These are phyloP conservation scores for Rostratula benghalensis DNA, from an alignment of 2,113 vertebrate genomes.

Conservation along the genomic window DNA sequence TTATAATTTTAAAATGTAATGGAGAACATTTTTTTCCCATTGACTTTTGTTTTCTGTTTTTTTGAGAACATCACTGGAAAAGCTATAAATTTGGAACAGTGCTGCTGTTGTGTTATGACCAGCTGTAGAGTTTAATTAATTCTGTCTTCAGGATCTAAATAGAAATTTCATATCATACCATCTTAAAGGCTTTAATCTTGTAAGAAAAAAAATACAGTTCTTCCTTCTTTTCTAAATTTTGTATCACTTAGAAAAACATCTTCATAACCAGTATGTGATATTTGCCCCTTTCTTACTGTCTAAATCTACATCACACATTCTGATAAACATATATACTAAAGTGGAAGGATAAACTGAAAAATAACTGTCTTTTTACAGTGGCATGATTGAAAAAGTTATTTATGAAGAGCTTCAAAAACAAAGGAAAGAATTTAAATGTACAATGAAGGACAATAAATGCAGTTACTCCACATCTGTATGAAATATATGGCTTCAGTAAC, in stretches of 20 bases:
- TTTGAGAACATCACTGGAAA: neutral
- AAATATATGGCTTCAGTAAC: neutral
- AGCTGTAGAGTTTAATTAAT: neutral
- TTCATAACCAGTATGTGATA: neutral
- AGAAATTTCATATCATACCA: neutral
- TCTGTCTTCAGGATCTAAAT: neutral
- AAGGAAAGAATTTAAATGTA: neutral
- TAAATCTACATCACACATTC: neutral
- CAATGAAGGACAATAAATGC: neutral
- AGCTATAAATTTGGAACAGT: neutral
- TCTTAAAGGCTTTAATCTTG: neutral
- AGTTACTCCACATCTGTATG: neutral
- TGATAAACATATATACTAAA: neutral
- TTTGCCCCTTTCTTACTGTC: neutral
- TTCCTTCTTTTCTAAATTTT: neutral
- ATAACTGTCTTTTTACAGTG: neutral
- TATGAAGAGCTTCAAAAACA: neutral
- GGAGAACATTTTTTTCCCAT: neutral
- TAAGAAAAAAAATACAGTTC: neutral
- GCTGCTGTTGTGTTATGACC: neutral
- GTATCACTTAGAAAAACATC: neutral
- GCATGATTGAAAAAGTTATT: neutral
- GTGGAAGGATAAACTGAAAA: neutral
- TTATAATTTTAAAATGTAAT: neutral
- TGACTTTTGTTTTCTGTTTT: neutral